Conservation (phyloP, 2,797 vertebrate genomes). For the Centroberyx gerrardi region DNA sequence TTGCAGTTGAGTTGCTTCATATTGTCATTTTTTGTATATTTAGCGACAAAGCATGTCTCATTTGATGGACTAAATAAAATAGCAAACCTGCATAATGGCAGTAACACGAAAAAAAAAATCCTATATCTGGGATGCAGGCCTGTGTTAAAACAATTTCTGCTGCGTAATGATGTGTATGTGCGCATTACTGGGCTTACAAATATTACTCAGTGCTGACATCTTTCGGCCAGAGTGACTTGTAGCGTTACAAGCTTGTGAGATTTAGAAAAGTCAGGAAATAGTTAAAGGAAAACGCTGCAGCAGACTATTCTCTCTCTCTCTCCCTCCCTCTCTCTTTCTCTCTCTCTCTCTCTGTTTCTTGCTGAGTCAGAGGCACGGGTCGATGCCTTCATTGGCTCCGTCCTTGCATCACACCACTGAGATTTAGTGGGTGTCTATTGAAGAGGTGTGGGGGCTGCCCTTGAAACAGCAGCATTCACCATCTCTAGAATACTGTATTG, state of each 20-base stretch:
- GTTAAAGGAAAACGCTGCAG: constrained; percentile 74
- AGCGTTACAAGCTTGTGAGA: constrained; percentile 16
- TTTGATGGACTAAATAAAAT: neutral
- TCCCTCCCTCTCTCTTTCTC: neutral
- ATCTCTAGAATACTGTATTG: constrained; percentile 56
- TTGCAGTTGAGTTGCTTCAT: no score
- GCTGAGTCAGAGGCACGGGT: constrained; percentile 84
- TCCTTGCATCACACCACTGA: constrained; percentile 72
- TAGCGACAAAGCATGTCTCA: constrained; percentile 31
- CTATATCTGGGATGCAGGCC: neutral
- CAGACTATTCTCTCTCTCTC: constrained; percentile 50
- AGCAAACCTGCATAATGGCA: neutral
- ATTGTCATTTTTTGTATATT: neutral
- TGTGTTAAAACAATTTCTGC: constrained; percentile 23
- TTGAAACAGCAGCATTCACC: constrained; percentile 68
- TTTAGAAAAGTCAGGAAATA: constrained; percentile 30
- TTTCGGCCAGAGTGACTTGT: neutral
- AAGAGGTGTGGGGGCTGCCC: constrained; percentile 59
- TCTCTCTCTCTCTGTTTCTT: constrained; percentile 34
- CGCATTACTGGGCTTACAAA: constrained; percentile 2
- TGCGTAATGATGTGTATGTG: constrained; percentile 30
- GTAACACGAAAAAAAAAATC: neutral
- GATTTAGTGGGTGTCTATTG: constrained; percentile 48
- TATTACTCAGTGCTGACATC: constrained; percentile 25
- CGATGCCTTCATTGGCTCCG: constrained; percentile 74